Evolutionary conservation across 1,140 invertebrate genomes (phyloP), one percentile per base, ranked within the genome.

Genomic region (Physella acuta): DNA sequence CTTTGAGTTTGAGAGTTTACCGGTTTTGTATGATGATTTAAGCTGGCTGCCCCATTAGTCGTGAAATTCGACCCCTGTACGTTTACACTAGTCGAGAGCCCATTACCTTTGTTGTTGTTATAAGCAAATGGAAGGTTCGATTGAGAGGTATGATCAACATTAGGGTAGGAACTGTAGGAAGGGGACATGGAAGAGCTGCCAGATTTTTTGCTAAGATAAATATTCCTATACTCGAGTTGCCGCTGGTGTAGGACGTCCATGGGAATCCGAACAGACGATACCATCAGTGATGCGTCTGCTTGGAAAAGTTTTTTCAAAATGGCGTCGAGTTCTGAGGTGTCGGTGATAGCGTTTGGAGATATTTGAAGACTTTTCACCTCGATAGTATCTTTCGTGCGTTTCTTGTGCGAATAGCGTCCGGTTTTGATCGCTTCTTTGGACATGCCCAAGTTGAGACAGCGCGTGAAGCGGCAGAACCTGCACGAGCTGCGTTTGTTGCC

Each of bases 361-460:
- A 39, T 52, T 36, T 75, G 64, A n/a, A 79, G 64, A 31, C 62
- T 36, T 63, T 77, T 78, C 51, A 79, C 74, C 62, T 78, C 77
- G 30, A 74, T 53, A 24, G 73, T 78, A 69, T 79, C 75, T 49
- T 49, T 62, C 3, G 78, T 77, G 44, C 78, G 72, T 61, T 78
- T 79, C 37, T 68, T 73, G 34, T 77, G 73, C 2, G 78, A 78
- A 56, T 79, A 79, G 0, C 78, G 72, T 17, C 78, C 78, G 14
- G 77, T 79, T 65, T 78, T 78, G 31, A 79, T 79, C 20, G 76
- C 75, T 17, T 63, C 37, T n/a, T 73, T 75, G 11, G 78, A 78
- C 79, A 81, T 81, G 17, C 79, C 79, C 26, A 77, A 58, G n/a
- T 51, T 55, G n/a, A 76, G 52, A 56, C 79, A 81, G 36, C 75